Evolutionary conservation across 1,140 invertebrate species (phyloP).

Genomic region (Halesus radiatus): DNA sequence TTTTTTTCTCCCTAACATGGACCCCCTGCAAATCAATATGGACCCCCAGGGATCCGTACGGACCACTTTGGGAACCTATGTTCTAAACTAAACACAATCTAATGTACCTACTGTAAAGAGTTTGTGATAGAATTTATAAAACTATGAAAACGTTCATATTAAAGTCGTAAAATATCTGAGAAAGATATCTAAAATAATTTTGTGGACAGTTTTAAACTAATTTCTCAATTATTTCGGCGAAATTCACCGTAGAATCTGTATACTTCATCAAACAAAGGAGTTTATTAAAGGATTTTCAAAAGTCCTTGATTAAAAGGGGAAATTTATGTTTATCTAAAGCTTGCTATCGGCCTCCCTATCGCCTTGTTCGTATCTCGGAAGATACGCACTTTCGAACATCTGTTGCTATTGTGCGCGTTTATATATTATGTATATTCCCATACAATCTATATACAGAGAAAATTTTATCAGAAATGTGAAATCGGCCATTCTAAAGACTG

Average conservation of each 20-base stretch:
- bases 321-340: conserved; percentile 32
- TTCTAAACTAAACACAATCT: no score
- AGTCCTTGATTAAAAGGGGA: conserved; percentile 35
- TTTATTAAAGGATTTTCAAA: conserved; percentile 33
- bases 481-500: background rate
- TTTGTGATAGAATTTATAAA: no score
- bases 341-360: conserved; percentile 15
- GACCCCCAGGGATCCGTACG: no score
- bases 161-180: no score
- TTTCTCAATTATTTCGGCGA: background rate
- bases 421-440: background rate
- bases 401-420: conserved; percentile 4
- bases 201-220: conserved; percentile 16
- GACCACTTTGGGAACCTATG: no score
- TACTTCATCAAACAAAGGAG: conserved; percentile 30
- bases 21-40: no score
- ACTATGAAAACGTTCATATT: no score
- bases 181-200: background rate
- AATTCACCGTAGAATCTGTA: background rate
- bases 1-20: no score
- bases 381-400: conserved; percentile 21
- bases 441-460: background rate
- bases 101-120: no score
- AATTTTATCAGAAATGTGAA: background rate
- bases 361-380: background rate